phyloP scores from a whole-genome alignment of 2,888 invertebrate species.

The Alsophila aescularia region DNA sequence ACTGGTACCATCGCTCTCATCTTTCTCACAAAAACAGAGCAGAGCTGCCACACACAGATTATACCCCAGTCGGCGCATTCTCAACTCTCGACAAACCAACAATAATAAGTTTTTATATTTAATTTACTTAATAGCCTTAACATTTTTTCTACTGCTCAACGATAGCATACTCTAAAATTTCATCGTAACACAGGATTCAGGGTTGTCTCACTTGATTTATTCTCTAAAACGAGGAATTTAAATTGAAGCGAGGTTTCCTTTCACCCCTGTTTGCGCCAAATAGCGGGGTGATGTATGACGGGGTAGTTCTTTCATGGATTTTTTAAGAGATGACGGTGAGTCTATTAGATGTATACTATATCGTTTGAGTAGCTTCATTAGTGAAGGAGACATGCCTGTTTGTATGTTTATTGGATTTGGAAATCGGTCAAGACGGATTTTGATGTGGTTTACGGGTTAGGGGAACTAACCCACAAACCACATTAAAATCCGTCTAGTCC shows the following conservation, averaged over 20 bases:
- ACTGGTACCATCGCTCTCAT: too few relatives aligned
- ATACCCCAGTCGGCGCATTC: too few relatives aligned
- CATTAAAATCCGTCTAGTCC: too few relatives aligned
- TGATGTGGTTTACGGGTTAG: too few relatives aligned
- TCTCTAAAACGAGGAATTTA: constrained; percentile 31
- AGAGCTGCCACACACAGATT: too few relatives aligned
- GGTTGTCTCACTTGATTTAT: constrained; percentile 36
- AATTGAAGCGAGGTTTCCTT: constrained; percentile 29
- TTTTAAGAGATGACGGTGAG: constrained; percentile 7
- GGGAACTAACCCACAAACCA: too few relatives aligned
- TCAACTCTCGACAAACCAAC: too few relatives aligned
- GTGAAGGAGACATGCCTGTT: neutral
- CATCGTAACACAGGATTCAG: constrained; percentile 11
- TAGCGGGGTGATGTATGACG: constrained; percentile 20
- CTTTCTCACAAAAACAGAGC: too few relatives aligned
- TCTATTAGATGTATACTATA: constrained; percentile 4
- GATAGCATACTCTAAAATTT: constrained; percentile 6
- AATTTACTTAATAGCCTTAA: too few relatives aligned
- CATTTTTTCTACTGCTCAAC: neutral
- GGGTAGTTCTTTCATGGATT: constrained; percentile 13
- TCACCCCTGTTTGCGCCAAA: constrained; percentile 12
- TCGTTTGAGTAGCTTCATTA: neutral
- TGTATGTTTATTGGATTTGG: neutral
- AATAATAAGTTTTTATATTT: too few relatives aligned
- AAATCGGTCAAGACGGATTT: too few relatives aligned